Evolutionary conservation across 2,888 invertebrate genomes (phyloP), one percentile per base, ranked within the genome.

Genomic region (Dolichomitus sp.): DNA sequence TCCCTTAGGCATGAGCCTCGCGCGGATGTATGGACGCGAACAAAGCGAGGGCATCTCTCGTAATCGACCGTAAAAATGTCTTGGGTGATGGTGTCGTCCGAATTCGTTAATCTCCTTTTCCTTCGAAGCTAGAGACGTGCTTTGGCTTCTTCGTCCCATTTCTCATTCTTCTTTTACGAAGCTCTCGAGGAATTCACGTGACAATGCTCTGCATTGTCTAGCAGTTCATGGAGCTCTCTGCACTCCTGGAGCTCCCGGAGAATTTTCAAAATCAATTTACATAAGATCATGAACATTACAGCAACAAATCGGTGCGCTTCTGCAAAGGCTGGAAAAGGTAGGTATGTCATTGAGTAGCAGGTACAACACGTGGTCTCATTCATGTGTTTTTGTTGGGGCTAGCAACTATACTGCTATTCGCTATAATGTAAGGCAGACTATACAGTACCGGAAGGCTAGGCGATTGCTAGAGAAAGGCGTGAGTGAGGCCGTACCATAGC

Each of bases 321-420:
- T 9, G 5, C 30, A 11, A 30, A 17, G 17, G 19, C 19, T 17
- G 1, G 23, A 23, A 23, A 23, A 1, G 19, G 54, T 76, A 40
- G 9, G 48, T 76, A 50, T 78, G 50, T 59, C 75, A 77, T 80
- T 57, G 74, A 76, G 72, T 63, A 48, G 37, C 61, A 54, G 37
- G 48, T 9, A 66, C 81, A 85, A 87, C 90, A 91, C 90, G 90
- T 90, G 90, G 89, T 89, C 87, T 87, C 92, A 92, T 92, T 92
- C 92, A 92, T 91, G 89, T 86, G n/a, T 89, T 87, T 84, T 72
- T 65, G 83, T 83, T 83, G 50, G 30, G 70, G 69, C 19, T 59
- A 57, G 65, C 42, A n/a, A n/a, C n/a, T 88, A 83, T 88, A 85
- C 85, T 85, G 88, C 87, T 80, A 57, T 50, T 2, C 48, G 42